These are phyloP conservation scores for Campopleginae sp. DNA, from an alignment of 2,888 invertebrate species.

Conservation along the genomic window DNA sequence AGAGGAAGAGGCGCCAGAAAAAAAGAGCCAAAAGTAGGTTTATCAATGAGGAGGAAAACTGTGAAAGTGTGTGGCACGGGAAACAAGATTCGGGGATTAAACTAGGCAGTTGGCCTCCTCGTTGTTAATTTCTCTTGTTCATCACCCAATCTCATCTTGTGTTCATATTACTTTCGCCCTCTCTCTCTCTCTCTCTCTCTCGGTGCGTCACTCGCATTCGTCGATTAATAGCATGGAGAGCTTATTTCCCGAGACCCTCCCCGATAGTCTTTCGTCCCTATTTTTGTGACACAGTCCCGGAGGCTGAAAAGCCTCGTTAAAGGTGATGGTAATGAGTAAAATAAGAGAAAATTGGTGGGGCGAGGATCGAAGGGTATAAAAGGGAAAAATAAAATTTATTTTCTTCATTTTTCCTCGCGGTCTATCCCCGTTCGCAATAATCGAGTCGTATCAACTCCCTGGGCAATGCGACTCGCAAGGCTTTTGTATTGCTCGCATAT, in stretches of 20 bases:
- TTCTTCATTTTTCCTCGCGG: neutral
- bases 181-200: conserved; percentile 11
- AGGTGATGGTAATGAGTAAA: conserved; percentile 3
- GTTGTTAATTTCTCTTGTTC: conserved; percentile 13
- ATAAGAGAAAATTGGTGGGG: neutral
- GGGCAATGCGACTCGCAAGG: neutral
- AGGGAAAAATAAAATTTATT: neutral
- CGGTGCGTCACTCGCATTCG: conserved; percentile 36
- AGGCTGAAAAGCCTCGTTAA: neutral
- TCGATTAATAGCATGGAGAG: conserved; percentile 45
- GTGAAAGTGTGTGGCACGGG: conserved; percentile 8
- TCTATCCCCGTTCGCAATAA: neutral
- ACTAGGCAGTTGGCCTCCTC: no score
- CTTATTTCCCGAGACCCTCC: conserved; percentile 54
- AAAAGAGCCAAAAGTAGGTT: neutral
- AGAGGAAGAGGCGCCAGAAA: neutral
- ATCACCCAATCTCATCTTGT: conserved; percentile 10
- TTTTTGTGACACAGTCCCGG: neutral
- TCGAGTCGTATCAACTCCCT: conserved; percentile 4
- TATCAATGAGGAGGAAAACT: conserved; percentile 12
- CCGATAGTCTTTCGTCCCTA: no score
- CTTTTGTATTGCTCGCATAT: conserved; percentile 14
- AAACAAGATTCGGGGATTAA: no score
- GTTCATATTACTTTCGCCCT: conserved; percentile 20
- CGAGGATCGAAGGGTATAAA: no score